Conservation (phyloP, 2,113 vertebrate genomes). For the Columba janthina region DNA sequence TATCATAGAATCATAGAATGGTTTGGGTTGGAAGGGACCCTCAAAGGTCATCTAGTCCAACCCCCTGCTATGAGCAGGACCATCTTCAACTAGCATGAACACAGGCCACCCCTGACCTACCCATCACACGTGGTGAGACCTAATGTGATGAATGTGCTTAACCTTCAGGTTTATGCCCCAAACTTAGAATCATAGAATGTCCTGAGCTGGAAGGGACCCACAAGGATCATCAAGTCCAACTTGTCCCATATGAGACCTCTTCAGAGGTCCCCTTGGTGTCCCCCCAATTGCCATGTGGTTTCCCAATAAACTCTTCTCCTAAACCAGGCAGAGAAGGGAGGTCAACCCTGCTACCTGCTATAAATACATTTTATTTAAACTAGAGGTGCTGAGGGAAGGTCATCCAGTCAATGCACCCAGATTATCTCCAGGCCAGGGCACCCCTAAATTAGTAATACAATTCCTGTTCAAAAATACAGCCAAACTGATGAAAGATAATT, state of each 20-base stretch:
- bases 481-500: slow-evolving; percentile 60
- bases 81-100: neutral
- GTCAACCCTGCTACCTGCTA: neutral
- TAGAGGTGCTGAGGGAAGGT: slow-evolving; percentile 31
- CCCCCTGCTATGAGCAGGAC: no score
- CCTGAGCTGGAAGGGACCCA: no score
- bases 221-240: no score
- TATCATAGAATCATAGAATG: neutral
- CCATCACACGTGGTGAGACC: rapidly evolving
- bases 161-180: neutral
- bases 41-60: no score
- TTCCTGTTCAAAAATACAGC: slow-evolving; percentile 67
- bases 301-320: no score
- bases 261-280: no score
- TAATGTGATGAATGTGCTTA: rapidly evolving
- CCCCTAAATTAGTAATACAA: slow-evolving; percentile 68
- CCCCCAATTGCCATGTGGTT: no score
- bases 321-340: no score
- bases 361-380: slow-evolving; percentile 67
- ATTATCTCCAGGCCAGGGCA: slow-evolving; percentile 52
- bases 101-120: neutral
- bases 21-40: no score
- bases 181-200: no score
- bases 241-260: no score
- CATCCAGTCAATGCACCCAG: slow-evolving; percentile 41